A percentile compares a stretch with the other conserved stretches of the same genome.
phyloP scores from a whole-genome alignment of 1,140 invertebrate species.

The Drosophila kurseongensis region DNA sequence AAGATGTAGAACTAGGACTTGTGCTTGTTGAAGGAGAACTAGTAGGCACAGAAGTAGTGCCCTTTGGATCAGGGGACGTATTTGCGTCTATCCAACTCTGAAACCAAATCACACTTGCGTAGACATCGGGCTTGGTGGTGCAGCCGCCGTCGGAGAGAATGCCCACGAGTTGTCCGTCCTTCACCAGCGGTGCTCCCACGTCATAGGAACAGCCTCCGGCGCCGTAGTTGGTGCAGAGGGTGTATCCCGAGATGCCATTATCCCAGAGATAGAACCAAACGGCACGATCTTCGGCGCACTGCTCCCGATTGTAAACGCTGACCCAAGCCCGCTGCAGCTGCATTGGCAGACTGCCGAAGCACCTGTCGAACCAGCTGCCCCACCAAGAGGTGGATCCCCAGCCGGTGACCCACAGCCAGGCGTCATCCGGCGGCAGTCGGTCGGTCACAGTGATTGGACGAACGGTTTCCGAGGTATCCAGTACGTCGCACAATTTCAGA shows the following conservation, averaged over 20 bases:
- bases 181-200: conserved; percentile 19
- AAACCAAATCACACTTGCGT: conserved; percentile 7
- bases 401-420: conserved; percentile 7
- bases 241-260: conserved; percentile 15
- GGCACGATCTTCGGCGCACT: conserved; percentile 12
- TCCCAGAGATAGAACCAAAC: not conserved
- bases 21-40: too few species aligned
- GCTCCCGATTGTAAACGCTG: conserved; percentile 6
- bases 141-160: conserved; percentile 33
- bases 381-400: conserved; percentile 30
- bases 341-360: not conserved
- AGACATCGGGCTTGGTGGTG: conserved; percentile 17
- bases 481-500: conserved; percentile 11
- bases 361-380: conserved; percentile 19
- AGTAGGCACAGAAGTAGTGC: too few species aligned
- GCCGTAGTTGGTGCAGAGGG: conserved; percentile 10
- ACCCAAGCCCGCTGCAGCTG: conserved; percentile 1
- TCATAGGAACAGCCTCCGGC: conserved; percentile 19
- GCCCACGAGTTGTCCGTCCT: conserved; percentile 9
- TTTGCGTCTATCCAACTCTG: not conserved
- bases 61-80: too few species aligned
- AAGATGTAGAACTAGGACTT: too few species aligned
- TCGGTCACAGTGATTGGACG: not conserved
- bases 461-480: not conserved
- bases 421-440: not conserved